Conservation (phyloP, 2,113 vertebrate species). For the Atrichornis clamosus region DNA sequence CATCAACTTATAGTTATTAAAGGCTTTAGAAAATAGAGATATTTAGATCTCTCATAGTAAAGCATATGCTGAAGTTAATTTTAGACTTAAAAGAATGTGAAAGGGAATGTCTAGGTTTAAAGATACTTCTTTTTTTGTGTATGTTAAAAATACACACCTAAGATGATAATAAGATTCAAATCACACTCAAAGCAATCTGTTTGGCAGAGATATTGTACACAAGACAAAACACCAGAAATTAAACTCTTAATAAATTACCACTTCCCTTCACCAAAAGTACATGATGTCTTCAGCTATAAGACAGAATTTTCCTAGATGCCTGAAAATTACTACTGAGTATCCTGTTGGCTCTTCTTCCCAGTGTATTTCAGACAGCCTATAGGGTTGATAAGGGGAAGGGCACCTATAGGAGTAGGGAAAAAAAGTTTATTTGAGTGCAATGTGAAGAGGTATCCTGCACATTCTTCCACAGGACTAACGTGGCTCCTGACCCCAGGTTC, state of each 20-base stretch:
- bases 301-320: neutral
- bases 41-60: neutral
- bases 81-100: neutral
- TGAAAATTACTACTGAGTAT: neutral
- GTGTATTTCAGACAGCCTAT: neutral
- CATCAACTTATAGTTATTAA: neutral
- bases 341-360: neutral
- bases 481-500: neutral
- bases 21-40: neutral
- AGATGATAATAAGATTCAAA: neutral
- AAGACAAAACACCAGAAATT: neutral
- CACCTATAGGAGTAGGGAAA: accelerated
- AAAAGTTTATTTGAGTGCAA: neutral
- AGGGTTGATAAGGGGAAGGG: neutral
- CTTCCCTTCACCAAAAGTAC: neutral
- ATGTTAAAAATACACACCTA: neutral
- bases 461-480: neutral
- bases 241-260: neutral
- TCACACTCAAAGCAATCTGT: neutral
- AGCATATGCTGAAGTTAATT: neutral
- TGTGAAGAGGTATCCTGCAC: neutral
- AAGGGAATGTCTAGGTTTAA: too few species aligned
- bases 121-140: neutral
- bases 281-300: neutral
- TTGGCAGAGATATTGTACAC: neutral